Evolutionary conservation across 2,888 invertebrate species (phyloP).

Genomic region (Hypomecis atomaria): DNA sequence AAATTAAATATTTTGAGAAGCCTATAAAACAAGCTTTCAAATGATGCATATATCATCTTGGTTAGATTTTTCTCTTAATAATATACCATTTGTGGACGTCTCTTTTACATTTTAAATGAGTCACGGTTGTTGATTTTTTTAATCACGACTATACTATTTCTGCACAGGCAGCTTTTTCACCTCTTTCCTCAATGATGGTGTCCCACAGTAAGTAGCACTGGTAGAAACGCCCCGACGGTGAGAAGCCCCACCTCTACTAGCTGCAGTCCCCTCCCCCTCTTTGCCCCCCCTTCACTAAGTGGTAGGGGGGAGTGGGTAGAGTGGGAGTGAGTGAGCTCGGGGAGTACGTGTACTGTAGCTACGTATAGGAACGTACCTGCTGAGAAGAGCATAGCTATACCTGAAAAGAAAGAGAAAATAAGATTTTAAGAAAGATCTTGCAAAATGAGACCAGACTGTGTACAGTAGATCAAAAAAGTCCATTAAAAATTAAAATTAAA

Average conservation of each 20-base stretch:
- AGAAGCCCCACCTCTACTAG: conserved; percentile 92
- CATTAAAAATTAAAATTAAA: too few species aligned
- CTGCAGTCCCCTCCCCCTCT: conserved; percentile 84
- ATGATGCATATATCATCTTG: too few species aligned
- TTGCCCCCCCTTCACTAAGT: conserved; percentile 65
- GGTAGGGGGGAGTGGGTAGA: conserved; percentile 73
- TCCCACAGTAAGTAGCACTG: conserved; percentile 94
- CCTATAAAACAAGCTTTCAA: too few species aligned
- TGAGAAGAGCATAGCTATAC: conserved; percentile 98
- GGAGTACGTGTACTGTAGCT: conserved; percentile 98
- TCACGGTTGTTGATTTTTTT: too few species aligned
- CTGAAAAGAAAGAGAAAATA: conserved; percentile 65
- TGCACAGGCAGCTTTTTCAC: neutral
- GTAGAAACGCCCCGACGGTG: conserved; percentile 94
- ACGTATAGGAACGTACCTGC: conserved; percentile 99
- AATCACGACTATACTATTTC: too few species aligned
- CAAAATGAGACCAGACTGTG: too few species aligned
- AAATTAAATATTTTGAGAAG: too few species aligned
- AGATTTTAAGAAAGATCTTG: too few species aligned
- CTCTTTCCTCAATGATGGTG: conserved; percentile 89
- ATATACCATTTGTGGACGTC: too few species aligned
- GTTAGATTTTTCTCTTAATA: too few species aligned
- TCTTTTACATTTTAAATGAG: too few species aligned
- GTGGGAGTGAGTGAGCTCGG: conserved; percentile 91
- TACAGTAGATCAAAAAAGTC: too few species aligned